Conservation (phyloP, 2,113 vertebrate species). For the Spea bombifrons region DNA sequence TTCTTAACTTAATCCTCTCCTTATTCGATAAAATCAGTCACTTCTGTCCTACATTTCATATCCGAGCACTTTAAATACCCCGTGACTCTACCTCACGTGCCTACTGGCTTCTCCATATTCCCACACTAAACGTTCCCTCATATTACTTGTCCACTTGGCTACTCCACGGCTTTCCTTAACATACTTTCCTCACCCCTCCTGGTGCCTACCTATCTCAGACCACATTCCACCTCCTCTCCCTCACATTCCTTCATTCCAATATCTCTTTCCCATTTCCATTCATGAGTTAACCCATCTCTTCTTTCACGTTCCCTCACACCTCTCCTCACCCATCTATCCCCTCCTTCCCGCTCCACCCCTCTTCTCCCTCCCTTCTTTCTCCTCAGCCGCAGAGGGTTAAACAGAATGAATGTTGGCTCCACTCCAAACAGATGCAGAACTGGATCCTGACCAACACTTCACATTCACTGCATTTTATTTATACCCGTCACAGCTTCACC, state of each 20-base stretch:
- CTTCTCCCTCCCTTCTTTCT: background rate
- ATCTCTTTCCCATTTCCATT: background rate
- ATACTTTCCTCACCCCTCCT: background rate
- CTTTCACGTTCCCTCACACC: background rate
- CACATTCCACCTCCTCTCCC: background rate
- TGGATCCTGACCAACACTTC: constrained; percentile 38
- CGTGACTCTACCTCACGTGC: background rate
- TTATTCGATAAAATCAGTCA: background rate
- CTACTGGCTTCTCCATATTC: background rate
- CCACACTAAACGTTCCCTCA: no score
- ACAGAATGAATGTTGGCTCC: constrained; percentile 31
- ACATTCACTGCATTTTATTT: constrained; percentile 46
- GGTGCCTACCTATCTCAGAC: background rate
- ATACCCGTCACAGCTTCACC: constrained; percentile 40
- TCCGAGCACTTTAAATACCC: background rate
- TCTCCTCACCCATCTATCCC: background rate
- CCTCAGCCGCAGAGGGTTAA: constrained; percentile 37
- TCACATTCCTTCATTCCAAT: background rate
- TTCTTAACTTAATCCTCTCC: background rate
- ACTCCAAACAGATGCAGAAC: constrained; percentile 45
- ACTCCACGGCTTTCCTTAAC: no score
- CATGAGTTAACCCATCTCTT: background rate
- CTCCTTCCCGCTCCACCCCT: background rate
- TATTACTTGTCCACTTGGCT: no score
- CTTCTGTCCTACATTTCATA: background rate